Evolutionary conservation across 1,140 invertebrate species (phyloP), one percentile per base, ranked within the genome.

Genomic region (Hyphantria cunea): DNA sequence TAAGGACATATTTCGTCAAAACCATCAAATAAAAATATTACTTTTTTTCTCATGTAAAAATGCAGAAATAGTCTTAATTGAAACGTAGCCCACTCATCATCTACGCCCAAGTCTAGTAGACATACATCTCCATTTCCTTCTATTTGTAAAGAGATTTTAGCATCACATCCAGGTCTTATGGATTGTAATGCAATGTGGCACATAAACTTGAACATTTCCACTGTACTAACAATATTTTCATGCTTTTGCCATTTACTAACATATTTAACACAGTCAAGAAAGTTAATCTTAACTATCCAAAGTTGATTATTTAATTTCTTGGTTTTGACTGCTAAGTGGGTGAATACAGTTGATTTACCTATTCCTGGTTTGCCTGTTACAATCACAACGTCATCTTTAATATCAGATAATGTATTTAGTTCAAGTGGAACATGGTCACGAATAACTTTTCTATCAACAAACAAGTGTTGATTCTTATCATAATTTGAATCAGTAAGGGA

Each of bases 1-100:
- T 12, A 11, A 0, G 52, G 52, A 33, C 39, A 55, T 6, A 55
- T 55, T 32, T 55, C 31, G 25, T 55, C 52, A 12, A 55, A 55
- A n/a, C 52, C 52, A 45, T 55, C 52, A 37, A 55, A 55, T 13
- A 55, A 14, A 9, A 55, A 42, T 14, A 55, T 12, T 33, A 45
- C 8, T 8, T 55, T 44, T 4, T 8, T 11, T 3, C 5, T 55
- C 5, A 32, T 45, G 7, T 44, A 55, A 31, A 6, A 53, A 10
- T 45, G 6, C 7, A 55, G 52, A 8, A 55, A 55, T 25, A 55
- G 12, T 45, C 32, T 13, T 14, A 55, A 45, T 15, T 55, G 39
- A 9, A 55, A 55, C 8, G 17, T 12, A 6, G 41, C 44, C 41
- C 41, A 32, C 6, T n/a, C 41, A n/a, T 55, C 41, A 17, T 11